A percentile compares a stretch with the other conserved stretches of the same genome.
Evolutionary conservation across 2,888 invertebrate genomes (phyloP).

Genomic region (Caenorhabditis sinica): DNA sequence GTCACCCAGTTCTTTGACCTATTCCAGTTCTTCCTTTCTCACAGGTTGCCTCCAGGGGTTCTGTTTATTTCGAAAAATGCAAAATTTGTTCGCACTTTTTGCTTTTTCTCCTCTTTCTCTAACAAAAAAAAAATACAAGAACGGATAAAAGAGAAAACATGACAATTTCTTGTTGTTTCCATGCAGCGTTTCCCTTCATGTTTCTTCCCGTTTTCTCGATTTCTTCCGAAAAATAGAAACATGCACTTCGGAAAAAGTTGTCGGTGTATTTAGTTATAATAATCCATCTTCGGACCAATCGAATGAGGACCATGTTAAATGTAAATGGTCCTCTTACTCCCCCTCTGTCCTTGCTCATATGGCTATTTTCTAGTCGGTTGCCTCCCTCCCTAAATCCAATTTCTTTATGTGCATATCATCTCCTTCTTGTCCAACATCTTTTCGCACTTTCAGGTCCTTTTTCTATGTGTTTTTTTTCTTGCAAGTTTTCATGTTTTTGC

Average conservation of each 20-base stretch:
- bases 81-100: slow-evolving; percentile 4
- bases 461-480: slow-evolving; percentile 39
- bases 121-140: neutral
- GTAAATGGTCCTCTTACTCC: slow-evolving; percentile 37
- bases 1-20: slow-evolving; percentile 31
- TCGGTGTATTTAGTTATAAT: slow-evolving; percentile 25
- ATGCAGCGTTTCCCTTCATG: neutral
- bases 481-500: slow-evolving; percentile 29
- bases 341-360: slow-evolving; percentile 3
- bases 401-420: slow-evolving; percentile 64
- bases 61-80: slow-evolving; percentile 5
- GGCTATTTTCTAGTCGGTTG: slow-evolving; percentile 58
- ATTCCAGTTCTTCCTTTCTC: slow-evolving; percentile 4
- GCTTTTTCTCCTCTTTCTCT: too few relatives aligned
- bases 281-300: slow-evolving; percentile 35
- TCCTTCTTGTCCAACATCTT: slow-evolving; percentile 38
- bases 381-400: slow-evolving; percentile 56
- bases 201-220: slow-evolving; percentile 9
- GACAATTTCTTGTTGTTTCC: slow-evolving; percentile 11
- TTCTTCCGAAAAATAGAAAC: neutral
- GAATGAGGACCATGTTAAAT: slow-evolving; percentile 21
- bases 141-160: neutral
- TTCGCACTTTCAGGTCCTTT: slow-evolving; percentile 59
- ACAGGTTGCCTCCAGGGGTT: slow-evolving; percentile 20
- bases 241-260: slow-evolving; percentile 5